Conservation (phyloP, 2,113 vertebrate genomes). For the Callocephalon fimbriatum region DNA sequence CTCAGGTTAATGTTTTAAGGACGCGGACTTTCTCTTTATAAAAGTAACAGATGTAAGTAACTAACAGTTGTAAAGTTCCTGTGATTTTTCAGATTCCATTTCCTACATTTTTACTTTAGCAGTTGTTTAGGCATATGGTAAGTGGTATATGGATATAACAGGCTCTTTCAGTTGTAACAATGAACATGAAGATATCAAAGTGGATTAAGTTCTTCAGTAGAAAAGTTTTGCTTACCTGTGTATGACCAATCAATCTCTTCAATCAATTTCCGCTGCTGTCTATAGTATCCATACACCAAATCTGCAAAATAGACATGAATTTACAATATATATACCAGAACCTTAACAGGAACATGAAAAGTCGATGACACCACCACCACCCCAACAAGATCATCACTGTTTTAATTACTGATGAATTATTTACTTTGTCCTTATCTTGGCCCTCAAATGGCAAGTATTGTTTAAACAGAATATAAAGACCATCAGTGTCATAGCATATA, state of each 20-base stretch:
- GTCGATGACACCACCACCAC: accelerated
- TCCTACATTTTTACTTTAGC: not conserved
- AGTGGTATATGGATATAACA: not conserved
- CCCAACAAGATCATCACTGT: not conserved
- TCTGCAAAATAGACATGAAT: constrained; percentile 73
- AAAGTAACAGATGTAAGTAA: not conserved
- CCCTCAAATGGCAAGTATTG: not conserved
- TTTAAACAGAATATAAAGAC: not conserved
- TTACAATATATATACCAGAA: constrained; percentile 34
- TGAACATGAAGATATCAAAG: not conserved
- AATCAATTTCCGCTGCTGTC: constrained; percentile 90
- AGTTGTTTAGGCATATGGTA: not conserved
- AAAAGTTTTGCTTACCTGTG: constrained; percentile 80
- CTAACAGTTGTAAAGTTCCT: not conserved
- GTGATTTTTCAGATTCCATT: not conserved
- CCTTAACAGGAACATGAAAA: not conserved
- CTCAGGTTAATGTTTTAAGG: not conserved
- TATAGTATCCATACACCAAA: constrained; percentile 85
- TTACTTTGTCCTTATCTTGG: not conserved
- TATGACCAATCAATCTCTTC: constrained; percentile 98
- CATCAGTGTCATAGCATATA: not conserved
- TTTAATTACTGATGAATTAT: not conserved
- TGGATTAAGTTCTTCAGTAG: not conserved
- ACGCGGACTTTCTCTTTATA: not conserved
- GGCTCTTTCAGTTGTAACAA: not conserved